A percentile compares a stretch with the other conserved stretches of the same genome.
phyloP scores from a whole-genome alignment of 2,888 invertebrate genomes.

The Ariolimax columbianus region DNA sequence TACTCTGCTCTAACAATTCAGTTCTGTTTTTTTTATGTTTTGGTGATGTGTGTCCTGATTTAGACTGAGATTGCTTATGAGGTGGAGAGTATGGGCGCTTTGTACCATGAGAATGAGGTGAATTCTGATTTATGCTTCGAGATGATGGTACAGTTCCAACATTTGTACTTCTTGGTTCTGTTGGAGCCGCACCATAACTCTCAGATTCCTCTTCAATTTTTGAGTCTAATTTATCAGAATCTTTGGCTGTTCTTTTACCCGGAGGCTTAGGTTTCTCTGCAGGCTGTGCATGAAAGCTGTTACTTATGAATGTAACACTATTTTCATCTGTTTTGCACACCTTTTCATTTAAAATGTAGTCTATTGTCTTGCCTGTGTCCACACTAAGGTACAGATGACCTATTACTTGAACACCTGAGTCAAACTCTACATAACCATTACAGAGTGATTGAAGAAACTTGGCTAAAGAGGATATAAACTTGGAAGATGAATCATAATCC shows the following conservation, averaged over 20 bases:
- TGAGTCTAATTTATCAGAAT: conserved; percentile 4
- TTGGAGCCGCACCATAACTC: background rate
- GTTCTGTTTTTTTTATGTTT: conserved; percentile 38
- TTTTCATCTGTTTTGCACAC: conserved; percentile 57
- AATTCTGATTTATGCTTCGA: conserved; percentile 18
- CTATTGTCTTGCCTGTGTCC: conserved; percentile 56
- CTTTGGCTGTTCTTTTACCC: conserved; percentile 26
- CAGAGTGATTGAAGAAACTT: conserved; percentile 57
- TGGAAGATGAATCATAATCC: conserved; percentile 57
- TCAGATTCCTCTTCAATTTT: conserved; percentile 36
- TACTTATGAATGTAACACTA: conserved; percentile 57
- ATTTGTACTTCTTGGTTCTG: conserved; percentile 48
- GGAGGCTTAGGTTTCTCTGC: conserved; percentile 50
- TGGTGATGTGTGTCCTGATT: conserved; percentile 37
- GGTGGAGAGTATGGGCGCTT: conserved; percentile 49
- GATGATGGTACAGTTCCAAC: conserved; percentile 30
- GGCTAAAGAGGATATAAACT: conserved; percentile 56
- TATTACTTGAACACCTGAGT: conserved; percentile 55
- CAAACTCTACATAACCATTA: conserved; percentile 58
- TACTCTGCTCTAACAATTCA: conserved; percentile 35
- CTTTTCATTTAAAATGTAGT: conserved; percentile 58
- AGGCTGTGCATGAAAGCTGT: conserved; percentile 58
- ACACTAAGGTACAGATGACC: conserved; percentile 57
- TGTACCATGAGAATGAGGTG: conserved; percentile 17
- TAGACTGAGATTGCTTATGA: conserved; percentile 31